Conservation (phyloP, 2,888 invertebrate species). For the Aphodius sticticus region DNA sequence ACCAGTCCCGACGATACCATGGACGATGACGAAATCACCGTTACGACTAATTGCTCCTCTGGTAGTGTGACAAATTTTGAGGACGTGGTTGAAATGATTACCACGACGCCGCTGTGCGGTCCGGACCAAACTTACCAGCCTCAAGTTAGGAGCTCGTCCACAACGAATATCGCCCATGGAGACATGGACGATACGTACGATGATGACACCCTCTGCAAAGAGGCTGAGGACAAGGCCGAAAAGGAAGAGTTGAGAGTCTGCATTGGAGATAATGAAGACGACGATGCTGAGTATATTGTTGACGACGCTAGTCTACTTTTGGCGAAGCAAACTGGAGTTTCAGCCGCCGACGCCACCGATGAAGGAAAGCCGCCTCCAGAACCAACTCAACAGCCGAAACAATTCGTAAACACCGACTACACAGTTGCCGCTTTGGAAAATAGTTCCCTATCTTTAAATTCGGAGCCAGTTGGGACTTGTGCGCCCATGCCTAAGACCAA, state of each 20-base stretch:
- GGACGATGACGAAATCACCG: slow-evolving; percentile 9
- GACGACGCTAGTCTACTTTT: neutral
- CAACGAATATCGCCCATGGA: neutral
- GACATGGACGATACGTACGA: slow-evolving; percentile 11
- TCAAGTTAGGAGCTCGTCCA: neutral
- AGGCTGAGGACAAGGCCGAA: neutral
- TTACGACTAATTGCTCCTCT: neutral
- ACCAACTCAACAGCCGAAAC: neutral
- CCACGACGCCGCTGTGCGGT: neutral
- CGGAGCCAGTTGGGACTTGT: neutral
- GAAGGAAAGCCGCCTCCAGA: neutral
- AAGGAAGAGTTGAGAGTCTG: neutral
- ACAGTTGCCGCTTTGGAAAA: neutral
- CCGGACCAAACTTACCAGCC: neutral
- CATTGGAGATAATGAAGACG: neutral
- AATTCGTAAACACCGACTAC: neutral
- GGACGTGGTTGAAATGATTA: neutral
- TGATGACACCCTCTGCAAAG: neutral
- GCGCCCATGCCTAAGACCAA: neutral
- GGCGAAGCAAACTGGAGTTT: neutral
- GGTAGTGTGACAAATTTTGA: neutral
- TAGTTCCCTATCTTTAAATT: neutral
- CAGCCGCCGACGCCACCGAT: neutral
- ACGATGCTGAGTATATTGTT: slow-evolving; percentile 5
- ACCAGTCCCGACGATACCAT: slow-evolving; percentile 9